Percentiles rank a stretch among this genome's conserved stretches.
These are phyloP conservation scores for Brachypalpus laphriformis DNA, from an alignment of 2,888 invertebrate genomes.

Conservation along the genomic window DNA sequence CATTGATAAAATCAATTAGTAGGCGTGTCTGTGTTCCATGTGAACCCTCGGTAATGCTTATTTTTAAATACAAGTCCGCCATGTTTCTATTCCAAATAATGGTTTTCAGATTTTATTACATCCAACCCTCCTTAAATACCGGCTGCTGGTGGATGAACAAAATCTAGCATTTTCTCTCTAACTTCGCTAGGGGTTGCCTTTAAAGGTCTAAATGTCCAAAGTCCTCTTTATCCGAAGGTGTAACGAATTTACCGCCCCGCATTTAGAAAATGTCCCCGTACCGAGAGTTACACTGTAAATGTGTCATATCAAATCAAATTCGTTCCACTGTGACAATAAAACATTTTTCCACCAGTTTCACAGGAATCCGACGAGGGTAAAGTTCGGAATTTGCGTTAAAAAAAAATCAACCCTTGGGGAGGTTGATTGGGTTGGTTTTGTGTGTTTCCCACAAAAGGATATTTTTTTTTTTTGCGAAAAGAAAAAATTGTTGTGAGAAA, in stretches of 20 bases:
- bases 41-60: conserved; percentile 18
- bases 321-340: conserved; percentile 70
- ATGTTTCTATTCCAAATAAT: conserved; percentile 7
- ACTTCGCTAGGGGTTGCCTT: conserved; percentile 13
- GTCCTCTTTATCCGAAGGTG: conserved; percentile 45
- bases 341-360: conserved; percentile 71
- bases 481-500: conserved; percentile 54
- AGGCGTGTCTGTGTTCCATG: conserved; percentile 44
- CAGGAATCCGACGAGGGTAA: conserved; percentile 33
- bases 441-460: conserved; percentile 47
- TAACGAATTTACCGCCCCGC: conserved; percentile 62
- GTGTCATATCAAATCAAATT: conserved; percentile 72
- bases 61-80: conserved; percentile 38
- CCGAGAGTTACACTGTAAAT: conserved; percentile 46
- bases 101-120: conserved; percentile 2
- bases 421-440: not conserved
- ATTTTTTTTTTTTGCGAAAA: conserved; percentile 8
- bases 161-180: conserved; percentile 16
- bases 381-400: conserved; percentile 27
- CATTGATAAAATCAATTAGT: conserved; percentile 34
- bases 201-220: not conserved
- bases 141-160: conserved; percentile 11
- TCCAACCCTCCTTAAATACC: conserved; percentile 9
- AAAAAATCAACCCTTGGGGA: conserved; percentile 6
- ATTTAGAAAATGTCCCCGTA: not conserved